Evolutionary conservation across 1,140 invertebrate species (phyloP), one percentile per base, ranked within the genome.

Genomic region (Ips typographus): DNA sequence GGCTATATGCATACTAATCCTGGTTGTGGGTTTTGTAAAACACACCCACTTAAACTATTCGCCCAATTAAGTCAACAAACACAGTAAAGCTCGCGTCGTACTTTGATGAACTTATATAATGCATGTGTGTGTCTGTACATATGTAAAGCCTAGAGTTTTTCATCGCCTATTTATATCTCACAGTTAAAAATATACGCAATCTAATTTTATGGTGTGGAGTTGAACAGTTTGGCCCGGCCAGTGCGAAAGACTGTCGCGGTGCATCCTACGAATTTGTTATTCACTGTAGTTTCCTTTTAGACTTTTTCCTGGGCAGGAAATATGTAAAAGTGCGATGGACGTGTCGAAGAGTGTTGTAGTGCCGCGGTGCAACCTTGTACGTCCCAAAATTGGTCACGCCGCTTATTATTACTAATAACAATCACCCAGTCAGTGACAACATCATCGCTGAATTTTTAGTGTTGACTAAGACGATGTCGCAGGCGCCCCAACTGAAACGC

Each of bases 161-260:
- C 68, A 51, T 61, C 55, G 44, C 65, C 73, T 76, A 76, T 76
- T 74, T 76, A 76, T 76, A 75, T 69, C 69, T 65, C 69, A 38
- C 57, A 68, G 72, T 72, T 75, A 76, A 72, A 75, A 74, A 74
- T 76, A 22, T 22, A 76, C 69, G 70, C 70, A 69, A 71, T 75
- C 74, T 75, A 75, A 74, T 72, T 72, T 71, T 75, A 74, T 68
- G 56, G 61, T 65, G 53, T 61, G 65, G 58, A 65, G 49, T 58
- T 53, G 58, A 68, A 61, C 58, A 61, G 59, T 61, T 70, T 63
- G 7, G 49, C 40, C 49, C 41, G 49, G 62, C 65, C 65, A 8
- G 7, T n/a, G 7, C 44, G 22, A 8, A 49, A 49, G 44, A 49
- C 22, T 49, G 7, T 49, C 44, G 44, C 44, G 44, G 44, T 49